A percentile compares a stretch with the other conserved stretches of the same genome.
phyloP scores from a whole-genome alignment of 1,140 invertebrate genomes.

The Pemphigus obesinymphae region DNA sequence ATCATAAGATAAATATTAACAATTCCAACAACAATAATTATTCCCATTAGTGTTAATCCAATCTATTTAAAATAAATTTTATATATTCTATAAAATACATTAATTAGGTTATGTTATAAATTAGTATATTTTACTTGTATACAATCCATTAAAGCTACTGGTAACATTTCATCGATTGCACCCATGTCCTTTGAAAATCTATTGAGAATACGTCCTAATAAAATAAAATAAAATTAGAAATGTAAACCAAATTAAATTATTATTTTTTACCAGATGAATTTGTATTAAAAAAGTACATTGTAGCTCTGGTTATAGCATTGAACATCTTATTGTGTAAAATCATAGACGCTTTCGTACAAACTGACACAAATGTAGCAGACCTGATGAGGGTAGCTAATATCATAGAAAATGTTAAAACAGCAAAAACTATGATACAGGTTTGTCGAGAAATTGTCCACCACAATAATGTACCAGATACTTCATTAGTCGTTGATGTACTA shows the following conservation, averaged over 20 bases:
- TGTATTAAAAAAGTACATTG: conserved; percentile 84
- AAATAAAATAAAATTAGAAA: background rate
- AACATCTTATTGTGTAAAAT: conserved; percentile 84
- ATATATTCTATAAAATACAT: background rate
- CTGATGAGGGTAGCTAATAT: conserved; percentile 59
- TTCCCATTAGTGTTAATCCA: conserved; percentile 60
- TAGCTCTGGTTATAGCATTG: conserved; percentile 68
- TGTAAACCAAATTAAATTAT: conserved; percentile 15
- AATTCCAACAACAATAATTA: conserved; percentile 55
- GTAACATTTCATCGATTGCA: conserved; percentile 79
- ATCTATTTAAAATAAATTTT: conserved; percentile 50
- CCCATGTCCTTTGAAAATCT: conserved; percentile 75
- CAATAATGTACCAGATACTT: background rate
- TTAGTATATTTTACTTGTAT: conserved; percentile 55
- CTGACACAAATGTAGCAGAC: conserved; percentile 69
- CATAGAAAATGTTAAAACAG: conserved; percentile 59
- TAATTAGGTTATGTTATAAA: background rate
- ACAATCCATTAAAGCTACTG: conserved; percentile 70
- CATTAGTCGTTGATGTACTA: background rate
- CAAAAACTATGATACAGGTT: conserved; percentile 59
- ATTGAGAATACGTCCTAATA: conserved; percentile 64
- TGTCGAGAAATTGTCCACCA: conserved; percentile 37
- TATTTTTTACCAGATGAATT: conserved; percentile 61
- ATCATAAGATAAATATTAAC: conserved; percentile 55
- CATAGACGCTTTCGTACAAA: conserved; percentile 74